Percentiles rank a stretch among this genome's conserved stretches.
Conservation (phyloP, 2,888 invertebrate species). For the Drosophila greeni region DNA sequence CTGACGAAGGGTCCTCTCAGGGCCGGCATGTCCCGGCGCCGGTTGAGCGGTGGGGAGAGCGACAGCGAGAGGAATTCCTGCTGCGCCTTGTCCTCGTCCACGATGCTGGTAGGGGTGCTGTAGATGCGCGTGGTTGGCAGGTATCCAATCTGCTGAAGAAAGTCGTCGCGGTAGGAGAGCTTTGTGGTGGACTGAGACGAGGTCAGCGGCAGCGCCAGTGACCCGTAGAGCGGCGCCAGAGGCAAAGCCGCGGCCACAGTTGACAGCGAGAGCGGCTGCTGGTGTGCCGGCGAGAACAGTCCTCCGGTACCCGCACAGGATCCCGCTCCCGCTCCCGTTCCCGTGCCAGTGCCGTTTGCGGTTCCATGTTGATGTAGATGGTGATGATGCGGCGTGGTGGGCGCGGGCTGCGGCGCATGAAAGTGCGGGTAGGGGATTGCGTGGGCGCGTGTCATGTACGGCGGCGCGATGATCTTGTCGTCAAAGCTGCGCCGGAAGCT, state of each 20-base stretch:
- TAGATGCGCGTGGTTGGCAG: slow-evolving; percentile 78
- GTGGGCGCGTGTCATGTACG: slow-evolving; percentile 55
- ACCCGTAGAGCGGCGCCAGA: slow-evolving; percentile 43
- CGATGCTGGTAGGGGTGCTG: slow-evolving; percentile 73
- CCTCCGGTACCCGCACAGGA: slow-evolving; percentile 19
- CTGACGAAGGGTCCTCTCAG: slow-evolving; percentile 78
- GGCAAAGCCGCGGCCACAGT: slow-evolving; percentile 42
- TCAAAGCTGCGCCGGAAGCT: slow-evolving; percentile 78
- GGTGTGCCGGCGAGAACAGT: slow-evolving; percentile 45
- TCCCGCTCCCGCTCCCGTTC: slow-evolving; percentile 26
- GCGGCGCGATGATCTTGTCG: slow-evolving; percentile 75
- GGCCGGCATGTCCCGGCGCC: slow-evolving; percentile 78
- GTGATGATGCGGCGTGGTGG: slow-evolving; percentile 60
- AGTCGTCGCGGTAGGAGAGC: slow-evolving; percentile 78
- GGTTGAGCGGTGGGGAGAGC: slow-evolving; percentile 78
- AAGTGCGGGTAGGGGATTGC: slow-evolving; percentile 71
- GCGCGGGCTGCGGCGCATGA: slow-evolving; percentile 58
- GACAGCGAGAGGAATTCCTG: slow-evolving; percentile 79
- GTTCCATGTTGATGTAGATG: slow-evolving; percentile 66
- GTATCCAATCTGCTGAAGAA: slow-evolving; percentile 78
- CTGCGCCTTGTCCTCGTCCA: slow-evolving; percentile 77
- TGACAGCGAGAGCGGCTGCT: slow-evolving; percentile 57
- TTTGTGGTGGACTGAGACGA: slow-evolving; percentile 76
- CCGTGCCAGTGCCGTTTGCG: slow-evolving; percentile 19
- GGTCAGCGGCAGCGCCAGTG: slow-evolving; percentile 57